Evolutionary conservation across 1,140 invertebrate species (phyloP).

Genomic region (Drosophila prosaltans): DNA sequence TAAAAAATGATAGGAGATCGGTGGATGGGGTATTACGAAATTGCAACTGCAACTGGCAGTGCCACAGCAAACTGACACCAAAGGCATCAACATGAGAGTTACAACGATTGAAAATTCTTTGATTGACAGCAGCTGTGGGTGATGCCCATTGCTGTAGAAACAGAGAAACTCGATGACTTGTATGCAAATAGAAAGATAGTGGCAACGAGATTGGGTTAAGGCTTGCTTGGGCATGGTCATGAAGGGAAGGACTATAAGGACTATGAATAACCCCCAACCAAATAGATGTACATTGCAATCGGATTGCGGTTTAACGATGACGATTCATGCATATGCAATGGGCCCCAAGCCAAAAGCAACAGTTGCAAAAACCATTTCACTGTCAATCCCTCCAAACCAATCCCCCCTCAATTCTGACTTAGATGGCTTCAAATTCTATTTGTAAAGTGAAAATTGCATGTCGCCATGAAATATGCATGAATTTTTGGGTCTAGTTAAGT

Average conservation of each 20-base stretch:
- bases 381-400: background rate
- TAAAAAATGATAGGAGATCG: background rate
- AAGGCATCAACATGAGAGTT: slow-evolving; percentile 2
- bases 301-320: slow-evolving; percentile 15
- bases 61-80: slow-evolving; percentile 8
- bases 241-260: background rate
- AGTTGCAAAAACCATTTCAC: background rate
- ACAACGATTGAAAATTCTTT: slow-evolving; percentile 1
- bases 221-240: background rate
- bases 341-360: slow-evolving; percentile 12
- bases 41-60: slow-evolving; percentile 1
- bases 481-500: background rate
- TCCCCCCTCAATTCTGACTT: background rate
- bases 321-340: slow-evolving; percentile 16
- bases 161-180: slow-evolving; percentile 12
- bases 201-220: no score
- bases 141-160: slow-evolving; percentile 2
- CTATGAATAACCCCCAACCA: slow-evolving; percentile 6
- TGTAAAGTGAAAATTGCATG: slow-evolving; percentile 18
- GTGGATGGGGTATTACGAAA: background rate
- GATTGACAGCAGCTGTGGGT: slow-evolving; percentile 9
- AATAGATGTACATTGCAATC: slow-evolving; percentile 11
- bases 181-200: slow-evolving; percentile 12
- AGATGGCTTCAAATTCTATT: slow-evolving; percentile 12
- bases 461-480: slow-evolving; percentile 2